Conservation (phyloP, 92 coral and sea anemone species). For the Virgularia gustaviana region DNA sequence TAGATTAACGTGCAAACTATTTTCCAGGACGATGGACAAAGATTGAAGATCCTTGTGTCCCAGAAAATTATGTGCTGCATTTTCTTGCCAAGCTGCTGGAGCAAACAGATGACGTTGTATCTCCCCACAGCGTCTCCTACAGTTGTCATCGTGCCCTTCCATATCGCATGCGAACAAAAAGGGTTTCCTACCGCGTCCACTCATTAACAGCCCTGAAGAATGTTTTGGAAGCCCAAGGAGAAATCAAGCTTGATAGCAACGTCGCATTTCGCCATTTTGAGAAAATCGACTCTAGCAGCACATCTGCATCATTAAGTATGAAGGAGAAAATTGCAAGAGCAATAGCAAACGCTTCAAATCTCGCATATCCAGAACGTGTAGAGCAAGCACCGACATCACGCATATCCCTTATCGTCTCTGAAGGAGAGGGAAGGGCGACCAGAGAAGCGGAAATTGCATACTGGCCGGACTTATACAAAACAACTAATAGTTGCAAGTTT, state of each 20-base stretch:
- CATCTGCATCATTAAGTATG: not conserved
- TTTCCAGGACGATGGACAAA: slow-evolving; percentile 5
- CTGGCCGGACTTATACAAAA: not conserved
- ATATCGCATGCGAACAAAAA: not conserved
- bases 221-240: not conserved
- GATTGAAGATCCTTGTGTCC: slow-evolving; percentile 2
- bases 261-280: not conserved
- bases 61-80: not conserved
- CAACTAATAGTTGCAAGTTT: not conserved
- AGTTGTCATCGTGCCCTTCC: not conserved
- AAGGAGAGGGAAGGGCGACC: slow-evolving; percentile 2
- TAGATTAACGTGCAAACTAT: not conserved
- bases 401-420: not conserved
- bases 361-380: not conserved
- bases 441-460: slow-evolving; percentile 2
- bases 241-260: not conserved
- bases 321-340: not conserved
- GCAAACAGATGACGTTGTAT: not conserved
- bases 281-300: not conserved
- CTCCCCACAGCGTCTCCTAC: not conserved
- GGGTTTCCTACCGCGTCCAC: not conserved
- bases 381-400: slow-evolving; percentile 3
- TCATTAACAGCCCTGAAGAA: not conserved
- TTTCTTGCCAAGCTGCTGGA: not conserved
- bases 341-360: not conserved